Evolutionary conservation across 2,113 vertebrate species (phyloP).

Genomic region (Varanus salvator): DNA sequence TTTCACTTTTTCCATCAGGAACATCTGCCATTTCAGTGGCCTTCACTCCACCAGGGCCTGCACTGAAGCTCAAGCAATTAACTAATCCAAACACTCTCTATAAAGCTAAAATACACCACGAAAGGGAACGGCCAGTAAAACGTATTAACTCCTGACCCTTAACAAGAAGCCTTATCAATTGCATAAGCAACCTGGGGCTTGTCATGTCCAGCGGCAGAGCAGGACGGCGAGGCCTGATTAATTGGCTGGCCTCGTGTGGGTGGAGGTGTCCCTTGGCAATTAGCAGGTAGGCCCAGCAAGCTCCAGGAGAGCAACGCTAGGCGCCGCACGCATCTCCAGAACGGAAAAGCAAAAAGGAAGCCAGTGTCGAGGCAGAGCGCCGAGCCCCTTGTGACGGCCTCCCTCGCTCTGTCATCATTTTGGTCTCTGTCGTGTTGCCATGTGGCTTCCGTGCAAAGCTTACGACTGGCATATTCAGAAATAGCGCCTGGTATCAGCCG

Average conservation of each 20-base stretch:
- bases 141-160: constrained; percentile 52
- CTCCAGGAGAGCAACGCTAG: background rate
- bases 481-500: background rate
- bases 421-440: background rate
- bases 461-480: background rate
- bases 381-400: background rate
- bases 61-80: constrained; percentile 44
- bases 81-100: constrained; percentile 43
- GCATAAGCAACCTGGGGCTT: constrained; percentile 30
- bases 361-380: background rate
- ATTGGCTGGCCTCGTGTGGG: constrained; percentile 10
- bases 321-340: background rate
- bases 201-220: constrained; percentile 24
- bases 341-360: background rate
- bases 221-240: constrained; percentile 31
- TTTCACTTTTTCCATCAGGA: background rate
- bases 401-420: background rate
- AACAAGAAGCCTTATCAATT: constrained; percentile 39
- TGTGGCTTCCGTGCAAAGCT: background rate
- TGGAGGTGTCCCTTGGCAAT: constrained; percentile 17
- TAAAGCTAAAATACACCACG: constrained; percentile 27
- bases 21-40: background rate
- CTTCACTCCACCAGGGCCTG: constrained; percentile 19
- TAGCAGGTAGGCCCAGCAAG: constrained; percentile 11
- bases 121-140: constrained; percentile 35